Evolutionary conservation across 2,888 invertebrate species (phyloP).

Genomic region (Thereva unica): DNA sequence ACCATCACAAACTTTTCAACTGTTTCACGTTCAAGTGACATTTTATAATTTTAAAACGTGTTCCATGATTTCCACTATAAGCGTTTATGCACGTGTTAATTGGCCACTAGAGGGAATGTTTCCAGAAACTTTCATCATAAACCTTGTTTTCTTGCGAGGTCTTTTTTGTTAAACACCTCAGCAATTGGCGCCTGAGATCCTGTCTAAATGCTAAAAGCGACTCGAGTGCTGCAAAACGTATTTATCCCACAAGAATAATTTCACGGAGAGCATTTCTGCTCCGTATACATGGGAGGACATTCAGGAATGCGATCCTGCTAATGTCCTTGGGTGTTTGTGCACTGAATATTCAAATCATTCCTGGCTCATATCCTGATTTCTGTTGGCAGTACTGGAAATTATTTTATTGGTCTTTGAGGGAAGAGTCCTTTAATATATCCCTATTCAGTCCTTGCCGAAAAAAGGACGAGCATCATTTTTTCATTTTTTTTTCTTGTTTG

Average conservation of each 20-base stretch:
- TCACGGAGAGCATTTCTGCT: too few relatives aligned
- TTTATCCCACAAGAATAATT: too few relatives aligned
- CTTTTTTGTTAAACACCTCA: conserved; percentile 20
- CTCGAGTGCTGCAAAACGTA: too few relatives aligned
- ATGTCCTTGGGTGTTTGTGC: too few relatives aligned
- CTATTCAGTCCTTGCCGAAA: neutral
- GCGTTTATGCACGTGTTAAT: conserved; percentile 42
- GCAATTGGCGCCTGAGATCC: too few relatives aligned
- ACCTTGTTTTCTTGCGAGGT: conserved; percentile 27
- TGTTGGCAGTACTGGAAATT: neutral
- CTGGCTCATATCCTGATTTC: too few relatives aligned
- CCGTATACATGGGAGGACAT: too few relatives aligned
- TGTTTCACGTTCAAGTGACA: conserved; percentile 22
- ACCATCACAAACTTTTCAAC: neutral
- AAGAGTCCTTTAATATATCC: neutral
- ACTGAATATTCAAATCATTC: too few relatives aligned
- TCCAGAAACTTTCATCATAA: conserved; percentile 39
- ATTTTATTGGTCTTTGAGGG: neutral
- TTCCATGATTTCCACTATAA: conserved; percentile 34
- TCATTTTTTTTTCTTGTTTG: neutral
- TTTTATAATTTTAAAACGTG: conserved; percentile 39
- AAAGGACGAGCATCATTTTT: neutral
- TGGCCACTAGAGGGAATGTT: conserved; percentile 37
- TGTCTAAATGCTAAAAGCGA: too few relatives aligned
- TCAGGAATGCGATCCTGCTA: too few relatives aligned